Conservation (phyloP, 2,797 vertebrate species). For the Garrulus glandarius region DNA sequence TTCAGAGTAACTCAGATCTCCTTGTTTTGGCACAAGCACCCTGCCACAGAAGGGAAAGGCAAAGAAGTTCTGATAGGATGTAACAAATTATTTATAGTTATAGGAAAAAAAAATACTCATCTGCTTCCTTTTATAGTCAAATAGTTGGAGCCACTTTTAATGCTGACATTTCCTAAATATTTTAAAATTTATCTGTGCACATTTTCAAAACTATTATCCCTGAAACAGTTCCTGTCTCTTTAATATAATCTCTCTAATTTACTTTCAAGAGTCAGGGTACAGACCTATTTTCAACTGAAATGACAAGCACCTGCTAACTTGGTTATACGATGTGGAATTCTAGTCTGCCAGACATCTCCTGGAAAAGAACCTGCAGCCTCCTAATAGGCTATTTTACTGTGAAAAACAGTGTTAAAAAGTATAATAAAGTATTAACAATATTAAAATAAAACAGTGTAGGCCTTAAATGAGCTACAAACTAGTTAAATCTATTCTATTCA, state of each 20-base stretch:
- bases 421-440: conserved; percentile 59
- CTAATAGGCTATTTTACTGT: conserved; percentile 9
- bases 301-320: not conserved
- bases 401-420: conserved; percentile 53
- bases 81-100: conserved; percentile 65
- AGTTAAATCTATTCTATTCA: conserved; percentile 48
- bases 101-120: not conserved
- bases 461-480: conserved; percentile 64
- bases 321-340: not conserved
- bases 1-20: conserved; percentile 12
- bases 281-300: conserved; percentile 58
- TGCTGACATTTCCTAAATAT: conserved; percentile 52
- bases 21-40: conserved; percentile 45
- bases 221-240: conserved; percentile 40
- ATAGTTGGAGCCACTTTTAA: conserved; percentile 24
- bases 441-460: conserved; percentile 54
- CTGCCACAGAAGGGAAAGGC: conserved; percentile 28
- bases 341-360: conserved; percentile 33
- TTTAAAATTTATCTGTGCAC: conserved; percentile 57
- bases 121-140: conserved; percentile 45
- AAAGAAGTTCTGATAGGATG: conserved; percentile 51
- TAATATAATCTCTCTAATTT: conserved; percentile 62
- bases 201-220: conserved; percentile 53
- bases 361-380: conserved; percentile 20
- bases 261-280: conserved; percentile 54